These are phyloP conservation scores for Leucosticte australis DNA, from an alignment of 2,113 vertebrate species.

Conservation along the genomic window DNA sequence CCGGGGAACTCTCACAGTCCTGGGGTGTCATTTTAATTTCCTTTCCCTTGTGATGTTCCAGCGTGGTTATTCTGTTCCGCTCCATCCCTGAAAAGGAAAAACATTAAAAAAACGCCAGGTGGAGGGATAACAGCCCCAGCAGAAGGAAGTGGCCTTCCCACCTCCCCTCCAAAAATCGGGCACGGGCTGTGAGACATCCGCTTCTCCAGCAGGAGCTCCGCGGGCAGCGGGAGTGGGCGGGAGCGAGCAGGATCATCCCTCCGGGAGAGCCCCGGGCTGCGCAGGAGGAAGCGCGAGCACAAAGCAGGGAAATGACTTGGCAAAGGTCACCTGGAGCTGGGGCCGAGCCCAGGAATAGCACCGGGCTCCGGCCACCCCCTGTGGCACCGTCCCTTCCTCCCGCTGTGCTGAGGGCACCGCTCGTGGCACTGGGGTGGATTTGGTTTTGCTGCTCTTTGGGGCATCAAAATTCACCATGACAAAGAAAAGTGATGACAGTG, in stretches of 20 bases:
- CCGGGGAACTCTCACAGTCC: neutral
- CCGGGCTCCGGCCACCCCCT: neutral
- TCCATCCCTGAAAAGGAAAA: neutral
- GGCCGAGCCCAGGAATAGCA: neutral
- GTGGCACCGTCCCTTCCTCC: neutral
- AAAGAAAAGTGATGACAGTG: neutral
- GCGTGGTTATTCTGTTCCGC: neutral
- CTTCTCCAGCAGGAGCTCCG: neutral
- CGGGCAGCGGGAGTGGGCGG: neutral
- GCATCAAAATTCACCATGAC: rapidly evolving
- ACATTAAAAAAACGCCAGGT: neutral
- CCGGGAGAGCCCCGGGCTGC: neutral
- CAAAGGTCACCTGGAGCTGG: slow-evolving; percentile 33
- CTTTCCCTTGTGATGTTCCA: neutral
- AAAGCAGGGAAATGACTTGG: slow-evolving; percentile 53
- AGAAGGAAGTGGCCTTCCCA: neutral
- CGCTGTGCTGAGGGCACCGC: rapidly evolving
- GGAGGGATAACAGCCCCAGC: neutral
- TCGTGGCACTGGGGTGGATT: rapidly evolving
- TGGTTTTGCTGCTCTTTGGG: neutral
- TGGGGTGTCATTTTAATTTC: neutral
- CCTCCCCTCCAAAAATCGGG: neutral
- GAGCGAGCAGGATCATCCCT: neutral
- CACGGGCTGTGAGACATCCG: neutral
- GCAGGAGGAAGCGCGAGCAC: slow-evolving; percentile 22